phyloP scores from a whole-genome alignment of 2,113 vertebrate genomes.

The Pachypanchax playfairii region DNA sequence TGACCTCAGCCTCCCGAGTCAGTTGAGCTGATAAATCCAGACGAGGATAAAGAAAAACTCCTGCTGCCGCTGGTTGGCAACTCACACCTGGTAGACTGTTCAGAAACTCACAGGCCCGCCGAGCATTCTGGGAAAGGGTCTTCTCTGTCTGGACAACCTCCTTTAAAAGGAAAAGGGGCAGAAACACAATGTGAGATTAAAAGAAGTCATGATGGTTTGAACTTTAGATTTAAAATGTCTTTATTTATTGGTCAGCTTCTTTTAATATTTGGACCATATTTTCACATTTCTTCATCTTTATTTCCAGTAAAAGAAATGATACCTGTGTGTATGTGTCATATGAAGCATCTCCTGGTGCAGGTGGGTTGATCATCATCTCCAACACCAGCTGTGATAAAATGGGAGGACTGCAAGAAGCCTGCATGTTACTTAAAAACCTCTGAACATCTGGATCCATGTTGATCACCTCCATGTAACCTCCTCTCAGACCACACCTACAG shows the following conservation, averaged over 20 bases:
- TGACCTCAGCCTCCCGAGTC: slow-evolving; percentile 57
- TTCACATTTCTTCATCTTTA: no score
- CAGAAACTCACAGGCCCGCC: slow-evolving; percentile 43
- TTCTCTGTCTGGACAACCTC: slow-evolving; percentile 36
- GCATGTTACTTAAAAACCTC: not conserved
- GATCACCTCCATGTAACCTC: slow-evolving; percentile 75
- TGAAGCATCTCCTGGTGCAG: slow-evolving; percentile 61
- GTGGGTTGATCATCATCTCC: slow-evolving; percentile 67
- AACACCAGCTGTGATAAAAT: slow-evolving; percentile 67
- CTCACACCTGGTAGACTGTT: slow-evolving; percentile 63
- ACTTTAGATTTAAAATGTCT: no score
- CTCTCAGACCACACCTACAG: slow-evolving; percentile 70
- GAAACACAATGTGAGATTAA: not conserved
- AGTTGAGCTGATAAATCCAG: slow-evolving; percentile 47
- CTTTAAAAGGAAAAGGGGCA: slow-evolving; percentile 17
- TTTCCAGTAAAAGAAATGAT: not conserved
- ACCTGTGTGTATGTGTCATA: slow-evolving; percentile 49
- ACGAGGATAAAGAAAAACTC: slow-evolving; percentile 62
- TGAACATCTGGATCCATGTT: slow-evolving; percentile 67
- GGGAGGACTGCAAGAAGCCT: slow-evolving; percentile 31
- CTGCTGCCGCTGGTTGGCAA: slow-evolving; percentile 58
- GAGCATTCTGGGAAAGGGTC: slow-evolving; percentile 62
- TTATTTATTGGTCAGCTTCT: no score
- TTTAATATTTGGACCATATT: no score
- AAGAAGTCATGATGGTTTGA: no score